These are phyloP conservation scores for Erpetoichthys calabaricus DNA, from an alignment of 2,797 vertebrate genomes.

Conservation along the genomic window DNA sequence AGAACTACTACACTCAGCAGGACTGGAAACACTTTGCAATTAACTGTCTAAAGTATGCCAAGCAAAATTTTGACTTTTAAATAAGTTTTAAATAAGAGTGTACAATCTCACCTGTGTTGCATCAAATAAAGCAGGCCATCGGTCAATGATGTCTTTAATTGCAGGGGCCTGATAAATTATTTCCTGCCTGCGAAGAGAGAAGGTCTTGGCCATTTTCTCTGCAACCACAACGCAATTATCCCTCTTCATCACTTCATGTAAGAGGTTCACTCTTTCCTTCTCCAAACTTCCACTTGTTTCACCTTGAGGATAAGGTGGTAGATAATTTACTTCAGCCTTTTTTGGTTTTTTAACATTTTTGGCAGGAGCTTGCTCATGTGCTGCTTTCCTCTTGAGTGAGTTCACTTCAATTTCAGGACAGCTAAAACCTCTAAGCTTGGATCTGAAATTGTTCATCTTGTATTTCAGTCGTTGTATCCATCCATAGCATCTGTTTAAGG, in stretches of 20 bases:
- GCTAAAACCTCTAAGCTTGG: conserved; percentile 18
- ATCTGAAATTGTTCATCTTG: conserved; percentile 19
- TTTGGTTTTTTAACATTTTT: conserved; percentile 16
- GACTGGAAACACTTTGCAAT: too few relatives aligned
- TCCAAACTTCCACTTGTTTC: conserved; percentile 19
- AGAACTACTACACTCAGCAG: too few relatives aligned
- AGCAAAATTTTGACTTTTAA: too few relatives aligned
- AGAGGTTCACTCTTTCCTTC: conserved; percentile 18
- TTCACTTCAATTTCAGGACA: conserved; percentile 19
- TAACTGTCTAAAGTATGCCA: too few relatives aligned
- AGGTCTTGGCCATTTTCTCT: conserved; percentile 20
- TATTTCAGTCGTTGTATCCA: conserved; percentile 23
- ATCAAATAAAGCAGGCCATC: conserved; percentile 23
- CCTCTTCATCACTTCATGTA: conserved; percentile 16
- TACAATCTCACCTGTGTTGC: conserved; percentile 4
- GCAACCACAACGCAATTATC: conserved; percentile 17
- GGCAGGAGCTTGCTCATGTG: conserved; percentile 21
- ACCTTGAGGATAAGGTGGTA: conserved; percentile 17
- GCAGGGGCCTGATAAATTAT: conserved; percentile 18
- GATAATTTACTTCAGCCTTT: conserved; percentile 22
- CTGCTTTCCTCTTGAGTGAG: conserved; percentile 17
- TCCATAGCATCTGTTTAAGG: conserved; percentile 18
- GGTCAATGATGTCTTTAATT: neutral
- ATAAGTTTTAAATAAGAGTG: too few relatives aligned
- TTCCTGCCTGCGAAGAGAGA: conserved; percentile 20